phyloP scores from a whole-genome alignment of 2,113 vertebrate species.

The Seriola rivoliana region DNA sequence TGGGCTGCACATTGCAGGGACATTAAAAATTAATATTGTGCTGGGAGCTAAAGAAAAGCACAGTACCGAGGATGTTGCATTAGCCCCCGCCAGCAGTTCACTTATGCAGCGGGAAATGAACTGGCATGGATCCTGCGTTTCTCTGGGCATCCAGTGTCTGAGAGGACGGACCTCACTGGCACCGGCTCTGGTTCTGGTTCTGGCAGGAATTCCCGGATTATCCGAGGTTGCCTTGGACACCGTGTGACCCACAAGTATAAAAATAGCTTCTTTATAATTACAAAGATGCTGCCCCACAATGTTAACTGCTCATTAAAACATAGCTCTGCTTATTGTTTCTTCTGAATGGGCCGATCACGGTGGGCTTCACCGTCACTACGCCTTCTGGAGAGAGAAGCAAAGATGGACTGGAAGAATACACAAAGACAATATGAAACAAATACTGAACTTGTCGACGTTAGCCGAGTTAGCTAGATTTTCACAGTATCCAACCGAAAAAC shows the following conservation, averaged over 20 bases:
- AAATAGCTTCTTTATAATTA: slow-evolving; percentile 76
- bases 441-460: too few relatives aligned
- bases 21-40: slow-evolving; percentile 36
- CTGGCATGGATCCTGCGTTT: slow-evolving; percentile 51
- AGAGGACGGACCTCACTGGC: slow-evolving; percentile 10
- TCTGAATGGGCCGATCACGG: background rate
- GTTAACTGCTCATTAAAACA: slow-evolving; percentile 19
- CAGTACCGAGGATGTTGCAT: background rate
- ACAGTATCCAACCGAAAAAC: too few relatives aligned
- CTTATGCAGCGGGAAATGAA: slow-evolving; percentile 29
- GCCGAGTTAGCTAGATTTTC: too few relatives aligned
- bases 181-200: slow-evolving; percentile 40
- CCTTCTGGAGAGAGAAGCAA: background rate
- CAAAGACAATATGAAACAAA: too few relatives aligned
- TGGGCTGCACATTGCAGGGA: slow-evolving; percentile 13
- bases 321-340: background rate
- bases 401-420: background rate
- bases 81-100: slow-evolving; percentile 41
- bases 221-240: slow-evolving; percentile 85
- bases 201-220: slow-evolving; percentile 70
- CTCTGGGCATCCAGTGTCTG: slow-evolving; percentile 23
- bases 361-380: background rate
- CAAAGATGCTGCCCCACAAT: slow-evolving; percentile 25
- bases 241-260: slow-evolving; percentile 75
- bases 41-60: slow-evolving; percentile 37